These are phyloP conservation scores for Mesitornis unicolor DNA, from an alignment of 2,113 vertebrate species.

Conservation along the genomic window DNA sequence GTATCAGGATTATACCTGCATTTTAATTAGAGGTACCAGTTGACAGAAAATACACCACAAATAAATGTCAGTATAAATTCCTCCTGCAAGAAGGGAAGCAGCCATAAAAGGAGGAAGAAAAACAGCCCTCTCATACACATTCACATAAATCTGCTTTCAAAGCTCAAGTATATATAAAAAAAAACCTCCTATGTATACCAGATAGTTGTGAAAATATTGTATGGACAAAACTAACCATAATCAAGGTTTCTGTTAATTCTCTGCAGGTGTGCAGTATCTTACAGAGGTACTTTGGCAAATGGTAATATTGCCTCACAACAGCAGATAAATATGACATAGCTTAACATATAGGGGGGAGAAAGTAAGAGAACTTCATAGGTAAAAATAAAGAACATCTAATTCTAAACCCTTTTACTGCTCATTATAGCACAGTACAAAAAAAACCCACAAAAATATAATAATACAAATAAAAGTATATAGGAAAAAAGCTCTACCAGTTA, in stretches of 20 bases:
- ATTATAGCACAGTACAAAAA: neutral
- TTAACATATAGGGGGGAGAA: neutral
- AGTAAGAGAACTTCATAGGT: neutral
- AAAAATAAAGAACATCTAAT: neutral
- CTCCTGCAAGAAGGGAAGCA: neutral
- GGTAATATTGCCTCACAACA: neutral
- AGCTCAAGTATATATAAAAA: neutral
- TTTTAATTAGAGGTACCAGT: neutral
- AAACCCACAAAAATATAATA: too few relatives aligned
- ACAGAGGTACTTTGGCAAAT: neutral
- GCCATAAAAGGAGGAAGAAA: neutral
- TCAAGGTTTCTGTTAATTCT: neutral
- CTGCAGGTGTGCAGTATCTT: neutral
- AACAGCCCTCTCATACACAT: neutral
- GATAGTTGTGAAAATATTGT: neutral
- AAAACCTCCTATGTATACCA: neutral
- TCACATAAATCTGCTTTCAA: neutral
- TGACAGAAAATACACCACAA: neutral
- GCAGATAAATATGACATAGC: neutral
- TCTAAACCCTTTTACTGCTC: neutral
- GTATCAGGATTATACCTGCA: neutral
- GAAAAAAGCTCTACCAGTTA: neutral
- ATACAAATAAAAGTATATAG: neutral
- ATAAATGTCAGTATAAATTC: neutral
- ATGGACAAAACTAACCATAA: neutral